Percentiles rank a stretch among this genome's conserved stretches.
Conservation (phyloP, 2,888 invertebrate species). For the Orchestes rusci region DNA sequence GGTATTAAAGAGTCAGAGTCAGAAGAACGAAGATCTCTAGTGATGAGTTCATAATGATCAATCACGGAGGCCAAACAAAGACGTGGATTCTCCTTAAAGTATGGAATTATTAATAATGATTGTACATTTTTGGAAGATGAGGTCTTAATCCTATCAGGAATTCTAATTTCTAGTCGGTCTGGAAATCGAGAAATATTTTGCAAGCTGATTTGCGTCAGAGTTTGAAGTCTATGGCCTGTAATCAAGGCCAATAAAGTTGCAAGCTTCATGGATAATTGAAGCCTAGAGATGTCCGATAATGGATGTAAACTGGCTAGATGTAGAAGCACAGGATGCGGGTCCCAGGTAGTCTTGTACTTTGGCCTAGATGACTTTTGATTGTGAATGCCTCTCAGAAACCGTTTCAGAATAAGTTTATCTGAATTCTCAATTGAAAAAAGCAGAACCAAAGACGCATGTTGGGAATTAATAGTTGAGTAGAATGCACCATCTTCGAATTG, state of each 20-base stretch:
- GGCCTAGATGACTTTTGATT: slow-evolving; percentile 13
- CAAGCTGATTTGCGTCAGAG: slow-evolving; percentile 3
- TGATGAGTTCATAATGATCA: slow-evolving; percentile 6
- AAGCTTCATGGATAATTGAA: slow-evolving; percentile 6
- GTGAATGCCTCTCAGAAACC: slow-evolving; percentile 18
- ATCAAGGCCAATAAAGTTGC: slow-evolving; percentile 6
- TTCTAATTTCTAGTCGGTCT: slow-evolving; percentile 8
- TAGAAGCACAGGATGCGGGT: slow-evolving; percentile 6
- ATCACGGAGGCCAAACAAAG: slow-evolving; percentile 8
- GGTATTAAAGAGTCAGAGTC: slow-evolving; percentile 5
- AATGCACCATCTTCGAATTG: slow-evolving; percentile 9
- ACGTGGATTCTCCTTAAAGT: slow-evolving; percentile 5
- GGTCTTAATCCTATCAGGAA: slow-evolving; percentile 6
- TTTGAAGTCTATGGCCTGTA: slow-evolving; percentile 7
- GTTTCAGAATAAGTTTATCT: slow-evolving; percentile 10
- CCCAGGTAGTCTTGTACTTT: slow-evolving; percentile 7
- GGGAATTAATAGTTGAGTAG: slow-evolving; percentile 9
- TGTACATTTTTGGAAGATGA: slow-evolving; percentile 8
- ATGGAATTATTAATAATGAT: slow-evolving; percentile 2
- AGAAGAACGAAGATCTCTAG: slow-evolving; percentile 4
- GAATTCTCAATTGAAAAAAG: slow-evolving; percentile 5
- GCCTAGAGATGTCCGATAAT: slow-evolving; percentile 6
- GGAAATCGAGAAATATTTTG: slow-evolving; percentile 4
- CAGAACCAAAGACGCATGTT: slow-evolving; percentile 6
- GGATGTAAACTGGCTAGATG: slow-evolving; percentile 1